Percentiles rank a stretch among this genome's conserved stretches.
phyloP scores from a whole-genome alignment of 2,113 vertebrate genomes.

The Cnemophilus loriae region DNA sequence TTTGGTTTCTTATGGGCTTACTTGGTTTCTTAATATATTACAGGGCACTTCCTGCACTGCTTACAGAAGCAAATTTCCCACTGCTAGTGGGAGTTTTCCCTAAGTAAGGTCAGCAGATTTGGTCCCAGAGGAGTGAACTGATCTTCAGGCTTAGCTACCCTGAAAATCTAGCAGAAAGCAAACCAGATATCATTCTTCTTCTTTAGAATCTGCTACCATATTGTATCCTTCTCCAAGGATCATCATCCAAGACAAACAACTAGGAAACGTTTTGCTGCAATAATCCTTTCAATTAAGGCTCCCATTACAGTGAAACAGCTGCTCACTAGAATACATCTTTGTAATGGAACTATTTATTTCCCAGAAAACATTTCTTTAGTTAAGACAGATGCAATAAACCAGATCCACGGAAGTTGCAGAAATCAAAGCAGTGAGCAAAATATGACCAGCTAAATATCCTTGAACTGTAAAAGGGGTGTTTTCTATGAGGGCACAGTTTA shows the following conservation, averaged over 20 bases:
- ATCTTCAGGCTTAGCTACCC: neutral
- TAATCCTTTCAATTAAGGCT: slow-evolving; percentile 55
- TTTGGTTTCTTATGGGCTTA: slow-evolving; percentile 24
- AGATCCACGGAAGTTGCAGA: slow-evolving; percentile 13
- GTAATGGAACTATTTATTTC: slow-evolving; percentile 56
- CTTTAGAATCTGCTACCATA: slow-evolving; percentile 20
- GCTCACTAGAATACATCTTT: slow-evolving; percentile 47
- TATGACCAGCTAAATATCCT: neutral
- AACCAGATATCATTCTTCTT: neutral
- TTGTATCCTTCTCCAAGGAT: neutral
- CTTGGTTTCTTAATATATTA: slow-evolving; percentile 55
- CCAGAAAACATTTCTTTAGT: slow-evolving; percentile 34
- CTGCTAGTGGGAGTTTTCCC: slow-evolving; percentile 36
- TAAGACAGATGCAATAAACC: slow-evolving; percentile 42
- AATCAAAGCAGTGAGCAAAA: neutral
- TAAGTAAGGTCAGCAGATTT: slow-evolving; percentile 35
- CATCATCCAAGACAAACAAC: slow-evolving; percentile 44
- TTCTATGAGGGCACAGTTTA: neutral
- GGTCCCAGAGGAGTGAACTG: neutral
- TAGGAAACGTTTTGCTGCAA: neutral
- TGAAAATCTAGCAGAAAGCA: neutral
- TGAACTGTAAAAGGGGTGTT: neutral
- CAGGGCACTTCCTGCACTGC: slow-evolving; percentile 49
- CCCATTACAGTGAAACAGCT: slow-evolving; percentile 29
- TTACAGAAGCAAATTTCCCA: slow-evolving; percentile 58